These are phyloP conservation scores for Chalcosyrphus nemorum DNA, from an alignment of 2,888 invertebrate genomes.

Conservation along the genomic window DNA sequence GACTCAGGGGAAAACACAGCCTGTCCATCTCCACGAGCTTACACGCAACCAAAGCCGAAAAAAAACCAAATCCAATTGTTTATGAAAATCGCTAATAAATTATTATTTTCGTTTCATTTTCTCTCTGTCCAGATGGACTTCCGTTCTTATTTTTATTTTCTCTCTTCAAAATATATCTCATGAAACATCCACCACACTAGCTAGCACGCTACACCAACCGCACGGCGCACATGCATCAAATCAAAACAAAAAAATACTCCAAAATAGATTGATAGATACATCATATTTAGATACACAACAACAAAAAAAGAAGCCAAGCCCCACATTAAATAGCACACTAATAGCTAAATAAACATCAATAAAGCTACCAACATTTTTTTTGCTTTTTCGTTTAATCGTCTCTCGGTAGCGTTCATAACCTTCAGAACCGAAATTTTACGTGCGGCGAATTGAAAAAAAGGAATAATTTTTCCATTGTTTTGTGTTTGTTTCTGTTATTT, in stretches of 20 bases:
- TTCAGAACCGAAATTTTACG: conserved; percentile 65
- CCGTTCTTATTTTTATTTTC: conserved; percentile 14
- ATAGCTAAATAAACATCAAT: conserved; percentile 69
- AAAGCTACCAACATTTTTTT: conserved; percentile 29
- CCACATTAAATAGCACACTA: conserved; percentile 54
- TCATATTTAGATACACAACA: conserved; percentile 14
- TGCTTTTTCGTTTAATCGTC: conserved; percentile 15
- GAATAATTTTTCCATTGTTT: conserved; percentile 52
- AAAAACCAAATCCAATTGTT: conserved; percentile 17
- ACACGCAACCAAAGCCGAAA: conserved; percentile 29
- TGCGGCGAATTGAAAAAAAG: conserved; percentile 56
- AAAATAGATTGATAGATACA: conserved; percentile 34
- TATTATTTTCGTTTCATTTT: background rate
- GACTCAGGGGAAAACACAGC: conserved; percentile 2
- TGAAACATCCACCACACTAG: background rate
- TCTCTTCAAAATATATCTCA: background rate
- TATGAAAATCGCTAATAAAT: background rate
- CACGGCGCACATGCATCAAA: conserved; percentile 14
- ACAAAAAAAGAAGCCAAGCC: conserved; percentile 42
- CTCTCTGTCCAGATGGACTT: conserved; percentile 17
- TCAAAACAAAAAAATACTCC: conserved; percentile 1
- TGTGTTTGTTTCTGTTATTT: conserved; percentile 35
- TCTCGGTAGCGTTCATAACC: conserved; percentile 39
- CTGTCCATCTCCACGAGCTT: conserved; percentile 34
- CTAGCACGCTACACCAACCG: conserved; percentile 4